Base-by-base conservation (phyloP, 2,888 invertebrate genomes). In the Tanytarsus gracilentus region DNA sequence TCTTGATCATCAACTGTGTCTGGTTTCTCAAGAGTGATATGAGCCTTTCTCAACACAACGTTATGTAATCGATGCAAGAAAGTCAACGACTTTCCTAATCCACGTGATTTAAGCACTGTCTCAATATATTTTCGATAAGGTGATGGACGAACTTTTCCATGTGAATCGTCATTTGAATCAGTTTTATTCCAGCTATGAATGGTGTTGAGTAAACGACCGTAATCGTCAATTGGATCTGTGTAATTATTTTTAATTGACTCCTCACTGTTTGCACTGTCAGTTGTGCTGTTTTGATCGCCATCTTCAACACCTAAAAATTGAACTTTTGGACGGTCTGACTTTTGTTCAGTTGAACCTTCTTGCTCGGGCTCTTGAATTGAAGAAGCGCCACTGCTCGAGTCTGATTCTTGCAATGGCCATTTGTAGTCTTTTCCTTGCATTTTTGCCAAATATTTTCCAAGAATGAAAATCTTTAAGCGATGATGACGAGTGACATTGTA, bases 401-500 rank as follows among this genome's bases (percentile, higher is more conserved):
- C 66, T 0, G 72, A 69, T n/a, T 72, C 70, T 48, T 71, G 69
- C 16, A 72, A 69, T 0, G 74, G 74, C 74, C 74, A 74, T 11
- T 70, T 70, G 63, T 74, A 74, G 56, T 70, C 69, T 62, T 71
- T 71, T 3, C 72, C 65, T 63, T 74, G 74, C 30, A 74, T 64
- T 52, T 72, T 72, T 39, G 71, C 71, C 63, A 88, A 70, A 67
- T 88, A 77, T 69, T 82, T 81, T 0, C 85, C 83, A 66, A 89
- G 74, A 63, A 88, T 83, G 63, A 85, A 77, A 64, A 95, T 75
- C 72, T 89, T 91, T 59, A 91, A 77, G 53, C 88, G 81, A 71
- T 93, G 84, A 71, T 91, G 88, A 66, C 83, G 81, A 1, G 89
- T 88, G 70, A 89, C 86, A 73, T 95, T 96, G 72, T 87, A 88